Evolutionary conservation across 2,888 invertebrate genomes (phyloP), one percentile per base, ranked within the genome.

Genomic region (Cryptus viduatorius): DNA sequence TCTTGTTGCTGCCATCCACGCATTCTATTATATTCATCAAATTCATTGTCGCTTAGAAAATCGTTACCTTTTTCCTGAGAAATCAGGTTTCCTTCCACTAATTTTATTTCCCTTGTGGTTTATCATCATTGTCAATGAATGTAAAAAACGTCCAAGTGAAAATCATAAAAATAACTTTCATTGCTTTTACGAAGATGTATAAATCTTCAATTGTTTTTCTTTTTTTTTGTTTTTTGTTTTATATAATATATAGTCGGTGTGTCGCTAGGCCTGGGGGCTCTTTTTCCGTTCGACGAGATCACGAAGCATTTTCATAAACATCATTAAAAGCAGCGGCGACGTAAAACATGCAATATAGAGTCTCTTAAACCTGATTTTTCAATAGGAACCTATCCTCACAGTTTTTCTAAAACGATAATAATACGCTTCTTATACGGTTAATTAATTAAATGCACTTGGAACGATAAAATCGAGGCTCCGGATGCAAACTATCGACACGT

Each of bases 251-350:
- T 61, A 61, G 61, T 61, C 61, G 61, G 64, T 19, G 37, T 64
- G 64, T 75, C 69, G 56, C 87, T 91, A 92, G 92, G 92, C 92
- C 92, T 90, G 89, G 24, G 24, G 24, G 87, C 86, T 89, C 86
- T 71, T 29, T 10, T 86, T 84, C 88, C 87, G 86, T 87, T 87
- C 75, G 44, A 87, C 87, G 90, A 92, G 91, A 91, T 92, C 90
- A 87, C 90, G 87, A 90, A 91, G 91, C 91, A 90, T 92, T 92
- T 92, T 91, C 90, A 90, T 86, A 91, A 90, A 91, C 89, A 91
- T 76, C 68, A 44, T 53, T 37, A 71, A 81, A 79, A 87, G 85
- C 81, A 86, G 64, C 68, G 76, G 85, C 80, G 79, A 85, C 59
- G 53, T 37, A 85, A 77, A 65, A 79, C 75, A 79, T 79, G 72